Evolutionary conservation across 2,113 vertebrate genomes (phyloP), one percentile per base, ranked within the genome.

Genomic region (Irena cyanogastra): DNA sequence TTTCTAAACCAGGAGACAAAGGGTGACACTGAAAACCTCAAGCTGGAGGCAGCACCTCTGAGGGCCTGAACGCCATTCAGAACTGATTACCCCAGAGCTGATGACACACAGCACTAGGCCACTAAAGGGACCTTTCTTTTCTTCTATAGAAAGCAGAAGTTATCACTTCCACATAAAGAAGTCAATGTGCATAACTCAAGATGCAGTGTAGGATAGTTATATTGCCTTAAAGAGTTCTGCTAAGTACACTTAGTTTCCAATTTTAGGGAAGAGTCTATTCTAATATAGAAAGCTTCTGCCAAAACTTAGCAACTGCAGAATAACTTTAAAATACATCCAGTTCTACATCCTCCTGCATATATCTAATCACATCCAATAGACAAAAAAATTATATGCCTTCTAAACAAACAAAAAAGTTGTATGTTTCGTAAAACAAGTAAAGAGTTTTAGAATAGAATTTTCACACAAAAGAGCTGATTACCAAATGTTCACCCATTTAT

Each of bases 221-320:
- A 95, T 92, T 94, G 94, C 94, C 90, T 94, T 81, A 52, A 70
- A 92, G 54, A 93, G 72, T 82, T 95, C 88, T 89, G 64, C 82
- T 96, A 96, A 97, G 93, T 96, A 96, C 93, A 88, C 94, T 97
- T 95, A 49, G 80, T 90, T 95, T 95, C 91, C 56, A 91, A 63
- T 89, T 89, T 95, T 89, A 93, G 96, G 89, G 96, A 96, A 94
- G n/a, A 93, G 63, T 76, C 94, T 96, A 92, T 96, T 96, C 87
- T 94, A 95, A 94, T 94, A 96, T 85, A 96, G 89, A 94, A 96
- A 95, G 88, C 61, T 93, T 94, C 86, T 82, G 80, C 88, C 64
- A 79, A 89, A 95, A 92, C 59, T 87, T n/a, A 60, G 80, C 81
- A 87, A 82, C 71, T 84, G 81, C 92, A 93, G 77, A 95, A 42